These are phyloP conservation scores for Cosmorhoe ocellata DNA, from an alignment of 2,888 invertebrate species.

Conservation along the genomic window DNA sequence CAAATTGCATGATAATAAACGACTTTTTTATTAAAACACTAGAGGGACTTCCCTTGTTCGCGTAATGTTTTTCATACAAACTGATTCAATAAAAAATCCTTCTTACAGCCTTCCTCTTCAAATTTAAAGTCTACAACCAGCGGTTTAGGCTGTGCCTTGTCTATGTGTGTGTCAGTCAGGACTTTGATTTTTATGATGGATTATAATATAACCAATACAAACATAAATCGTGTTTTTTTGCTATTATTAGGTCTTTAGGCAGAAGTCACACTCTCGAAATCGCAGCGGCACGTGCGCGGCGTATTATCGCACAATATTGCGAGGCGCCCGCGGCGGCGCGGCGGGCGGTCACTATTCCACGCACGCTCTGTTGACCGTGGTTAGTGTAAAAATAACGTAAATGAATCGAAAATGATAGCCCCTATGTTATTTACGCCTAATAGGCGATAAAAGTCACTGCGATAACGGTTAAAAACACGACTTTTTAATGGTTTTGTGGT, in stretches of 20 bases:
- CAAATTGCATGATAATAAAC: too few species aligned
- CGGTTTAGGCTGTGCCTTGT: too few species aligned
- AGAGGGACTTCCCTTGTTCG: too few species aligned
- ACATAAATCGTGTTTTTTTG: constrained; percentile 14
- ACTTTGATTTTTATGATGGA: too few species aligned
- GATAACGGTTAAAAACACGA: not conserved
- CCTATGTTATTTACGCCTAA: constrained; percentile 30
- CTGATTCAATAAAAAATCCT: too few species aligned
- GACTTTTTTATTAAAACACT: too few species aligned
- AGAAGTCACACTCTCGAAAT: constrained; percentile 45
- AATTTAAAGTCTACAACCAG: too few species aligned
- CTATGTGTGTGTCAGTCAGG: too few species aligned
- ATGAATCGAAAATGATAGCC: constrained; percentile 35
- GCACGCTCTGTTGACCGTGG: constrained; percentile 35
- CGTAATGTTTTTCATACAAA: too few species aligned
- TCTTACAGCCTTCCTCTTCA: too few species aligned
- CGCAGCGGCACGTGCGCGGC: constrained; percentile 52
- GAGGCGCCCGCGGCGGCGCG: constrained; percentile 55
- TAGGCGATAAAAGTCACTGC: constrained; percentile 22
- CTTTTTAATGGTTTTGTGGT: too few species aligned
- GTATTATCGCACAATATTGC: constrained; percentile 56
- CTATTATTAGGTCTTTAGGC: constrained; percentile 38
- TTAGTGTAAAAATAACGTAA: constrained; percentile 41
- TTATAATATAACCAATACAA: too few species aligned
- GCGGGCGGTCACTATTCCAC: constrained; percentile 41